Base-by-base conservation (phyloP, 2,797 vertebrate species). In the Macropodus opercularis region DNA sequence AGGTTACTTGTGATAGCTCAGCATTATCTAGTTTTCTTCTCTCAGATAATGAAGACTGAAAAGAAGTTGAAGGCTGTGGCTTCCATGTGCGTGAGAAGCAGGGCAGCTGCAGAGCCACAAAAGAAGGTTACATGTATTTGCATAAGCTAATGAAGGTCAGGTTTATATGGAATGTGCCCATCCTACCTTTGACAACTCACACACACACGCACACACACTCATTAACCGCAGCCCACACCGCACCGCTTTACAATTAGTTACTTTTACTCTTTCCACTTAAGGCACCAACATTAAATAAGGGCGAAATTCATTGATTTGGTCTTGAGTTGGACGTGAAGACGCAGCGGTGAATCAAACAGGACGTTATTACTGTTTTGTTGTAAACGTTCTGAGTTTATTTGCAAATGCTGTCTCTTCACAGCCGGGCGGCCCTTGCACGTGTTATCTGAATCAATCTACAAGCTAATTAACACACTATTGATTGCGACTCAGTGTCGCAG, bases 61-160 rank as follows among this genome's bases (percentile, higher is more conserved):
- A 51, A 63, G 34, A 48, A 72, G 72, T 70, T 62, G 36, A 62
- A 68, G 54, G 66, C 63, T 48, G 40, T 18, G 40, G 53, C 38
- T 36, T 58, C 23, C 11, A 42, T 65, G 65, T 43, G 38, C 11
- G 43, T 73, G 71, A 52, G 77, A 75, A 66, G 26, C 27, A 11
- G 29, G 54, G 54, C 58, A 69, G 78, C 57, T 78, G 69, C 70
- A 34, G 66, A 70, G 56, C 41, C 65, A 60, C 36, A 57, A 56
- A 40, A 55, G 70, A 63, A 53, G 60, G 57, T 48, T 70, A 43
- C 41, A 35, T 54, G 26, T 41, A 88, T 90, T 87, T 84, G 79
- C 84, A 89, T 86, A 87, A 58, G 86, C 75, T 90, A 88, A 91
- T 89, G 70, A 87, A 80, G 82, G 79, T 85, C 65, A 69, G 49